phyloP scores from a whole-genome alignment of 2,888 invertebrate species.

The Drosophila niveifrons region DNA sequence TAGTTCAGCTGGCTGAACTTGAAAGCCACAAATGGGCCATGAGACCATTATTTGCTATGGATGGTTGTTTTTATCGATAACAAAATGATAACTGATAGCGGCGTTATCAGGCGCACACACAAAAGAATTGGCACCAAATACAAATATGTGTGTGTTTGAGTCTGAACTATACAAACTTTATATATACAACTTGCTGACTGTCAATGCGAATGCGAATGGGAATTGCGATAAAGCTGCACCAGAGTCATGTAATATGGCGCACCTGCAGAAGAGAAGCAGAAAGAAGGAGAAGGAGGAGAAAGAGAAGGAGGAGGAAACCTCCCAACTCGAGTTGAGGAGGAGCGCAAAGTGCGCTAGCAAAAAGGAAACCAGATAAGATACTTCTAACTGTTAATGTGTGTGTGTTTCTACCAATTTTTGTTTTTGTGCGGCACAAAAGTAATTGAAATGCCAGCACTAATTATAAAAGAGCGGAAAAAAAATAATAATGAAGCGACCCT shows the following conservation, averaged over 20 bases:
- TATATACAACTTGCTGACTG: conserved; percentile 10
- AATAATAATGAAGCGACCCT: conserved; percentile 7
- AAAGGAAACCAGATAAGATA: conserved; percentile 73
- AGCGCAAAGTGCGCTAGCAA: conserved; percentile 15
- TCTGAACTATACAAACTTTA: conserved; percentile 11
- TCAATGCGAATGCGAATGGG: neutral
- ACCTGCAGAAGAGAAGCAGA: conserved; percentile 42
- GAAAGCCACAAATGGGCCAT: conserved; percentile 45
- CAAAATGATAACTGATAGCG: conserved; percentile 63
- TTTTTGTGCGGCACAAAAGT: conserved; percentile 41
- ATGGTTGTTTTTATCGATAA: conserved; percentile 52
- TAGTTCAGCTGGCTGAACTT: conserved; percentile 52
- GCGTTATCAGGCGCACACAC: conserved; percentile 57
- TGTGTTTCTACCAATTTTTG: conserved; percentile 34
- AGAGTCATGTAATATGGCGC: conserved; percentile 44
- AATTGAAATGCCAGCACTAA: conserved; percentile 64
- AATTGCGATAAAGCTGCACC: conserved; percentile 34
- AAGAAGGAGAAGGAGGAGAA: neutral
- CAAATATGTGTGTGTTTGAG: no score
- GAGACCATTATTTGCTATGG: conserved; percentile 12
- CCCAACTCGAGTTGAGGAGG: conserved; percentile 2
- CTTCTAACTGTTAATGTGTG: conserved; percentile 30
- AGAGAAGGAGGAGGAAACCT: neutral
- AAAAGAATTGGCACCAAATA: conserved; percentile 3
- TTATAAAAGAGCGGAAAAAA: conserved; percentile 36